These are phyloP conservation scores for Anoura caudifer DNA, from an alignment of 2,113 vertebrate species.

Conservation along the genomic window DNA sequence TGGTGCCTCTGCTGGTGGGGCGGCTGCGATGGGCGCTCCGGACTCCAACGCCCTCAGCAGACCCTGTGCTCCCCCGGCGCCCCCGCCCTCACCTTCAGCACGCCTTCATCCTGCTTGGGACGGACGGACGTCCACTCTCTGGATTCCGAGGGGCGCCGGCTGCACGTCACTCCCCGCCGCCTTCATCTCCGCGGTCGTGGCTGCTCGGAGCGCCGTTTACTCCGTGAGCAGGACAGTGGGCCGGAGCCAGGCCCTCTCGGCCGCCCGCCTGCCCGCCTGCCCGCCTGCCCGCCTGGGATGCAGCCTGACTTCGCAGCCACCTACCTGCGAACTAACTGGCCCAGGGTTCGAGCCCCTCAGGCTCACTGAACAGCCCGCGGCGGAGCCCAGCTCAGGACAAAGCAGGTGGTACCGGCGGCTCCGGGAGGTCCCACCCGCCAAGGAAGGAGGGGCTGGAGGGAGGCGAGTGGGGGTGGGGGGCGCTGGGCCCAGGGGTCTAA, in stretches of 20 bases:
- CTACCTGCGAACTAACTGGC: background rate
- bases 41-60: background rate
- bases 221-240: background rate
- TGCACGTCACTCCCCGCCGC: conserved; percentile 79
- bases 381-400: background rate
- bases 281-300: background rate
- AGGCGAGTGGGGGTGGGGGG: conserved; percentile 22
- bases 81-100: conserved; percentile 88
- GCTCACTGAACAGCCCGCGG: background rate
- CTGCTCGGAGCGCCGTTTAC: conserved; percentile 60
- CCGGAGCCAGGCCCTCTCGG: background rate
- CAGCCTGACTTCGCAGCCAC: background rate
- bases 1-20: background rate
- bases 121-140: conserved; percentile 91
- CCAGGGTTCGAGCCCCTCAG: background rate
- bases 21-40: background rate
- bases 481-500: background rate
- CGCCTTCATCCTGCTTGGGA: conserved; percentile 90
- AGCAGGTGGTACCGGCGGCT: background rate
- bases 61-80: background rate
- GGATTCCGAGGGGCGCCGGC: conserved; percentile 78
- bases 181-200: conserved; percentile 92
- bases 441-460: conserved; percentile 40
- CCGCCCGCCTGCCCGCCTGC: background rate
- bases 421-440: conserved; percentile 2